Evolutionary conservation across 2,888 invertebrate genomes (phyloP).

Genomic region (Lumbricus terrestris): DNA sequence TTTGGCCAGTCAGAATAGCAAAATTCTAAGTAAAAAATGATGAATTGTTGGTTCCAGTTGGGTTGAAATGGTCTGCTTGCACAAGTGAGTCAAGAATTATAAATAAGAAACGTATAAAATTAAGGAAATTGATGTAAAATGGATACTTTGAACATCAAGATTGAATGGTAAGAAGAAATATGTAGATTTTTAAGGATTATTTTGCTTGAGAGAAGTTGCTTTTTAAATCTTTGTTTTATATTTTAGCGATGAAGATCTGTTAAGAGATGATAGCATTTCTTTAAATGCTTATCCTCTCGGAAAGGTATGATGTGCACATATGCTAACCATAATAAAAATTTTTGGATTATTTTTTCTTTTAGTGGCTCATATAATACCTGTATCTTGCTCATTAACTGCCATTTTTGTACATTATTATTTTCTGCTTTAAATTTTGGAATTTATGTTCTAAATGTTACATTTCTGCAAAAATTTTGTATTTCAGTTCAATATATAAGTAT

Average conservation of each 20-base stretch:
- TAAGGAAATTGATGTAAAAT: background rate
- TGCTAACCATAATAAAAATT: background rate
- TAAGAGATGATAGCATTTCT: slow-evolving; percentile 10
- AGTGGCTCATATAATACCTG: background rate
- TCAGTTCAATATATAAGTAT: background rate
- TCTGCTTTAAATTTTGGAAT: no score
- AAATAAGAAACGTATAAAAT: background rate
- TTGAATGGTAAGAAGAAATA: background rate
- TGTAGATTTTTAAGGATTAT: background rate
- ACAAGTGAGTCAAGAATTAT: background rate
- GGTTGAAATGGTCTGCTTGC: background rate
- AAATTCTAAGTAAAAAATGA: no score
- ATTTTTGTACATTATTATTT: background rate
- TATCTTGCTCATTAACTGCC: background rate
- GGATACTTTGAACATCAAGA: background rate
- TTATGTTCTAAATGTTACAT: background rate
- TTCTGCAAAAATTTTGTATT: background rate
- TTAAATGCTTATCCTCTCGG: background rate
- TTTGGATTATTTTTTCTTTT: background rate
- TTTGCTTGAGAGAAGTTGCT: background rate
- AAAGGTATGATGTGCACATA: background rate
- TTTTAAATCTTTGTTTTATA: background rate
- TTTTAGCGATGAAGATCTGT: slow-evolving; percentile 8
- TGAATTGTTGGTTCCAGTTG: background rate
- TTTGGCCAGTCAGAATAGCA: no score